Conservation (phyloP, 2,113 vertebrate species). For the Chaetodon auriga region DNA sequence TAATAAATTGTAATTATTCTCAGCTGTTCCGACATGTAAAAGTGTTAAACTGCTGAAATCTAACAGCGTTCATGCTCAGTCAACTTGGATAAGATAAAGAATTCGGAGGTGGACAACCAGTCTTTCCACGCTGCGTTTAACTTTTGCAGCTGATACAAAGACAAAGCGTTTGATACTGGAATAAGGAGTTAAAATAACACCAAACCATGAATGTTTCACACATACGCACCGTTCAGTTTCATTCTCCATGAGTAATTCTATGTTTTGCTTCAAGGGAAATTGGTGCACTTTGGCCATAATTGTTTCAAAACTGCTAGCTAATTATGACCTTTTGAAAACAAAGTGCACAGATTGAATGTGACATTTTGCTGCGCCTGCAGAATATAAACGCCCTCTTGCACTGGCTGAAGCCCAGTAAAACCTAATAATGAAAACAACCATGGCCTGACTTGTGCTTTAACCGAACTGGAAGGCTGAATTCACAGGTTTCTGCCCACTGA, state of each 20-base stretch:
- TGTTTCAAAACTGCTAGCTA: slow-evolving; percentile 77
- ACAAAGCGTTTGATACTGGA: slow-evolving; percentile 46
- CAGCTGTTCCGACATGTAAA: slow-evolving; percentile 57
- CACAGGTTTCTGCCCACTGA: slow-evolving; percentile 40
- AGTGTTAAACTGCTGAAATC: slow-evolving; percentile 31
- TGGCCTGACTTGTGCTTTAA: slow-evolving; percentile 33
- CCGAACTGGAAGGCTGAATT: slow-evolving; percentile 36
- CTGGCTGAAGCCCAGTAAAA: slow-evolving; percentile 69
- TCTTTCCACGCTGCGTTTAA: slow-evolving; percentile 1
- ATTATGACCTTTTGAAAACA: slow-evolving; percentile 81
- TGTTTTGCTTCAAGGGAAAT: slow-evolving; percentile 75
- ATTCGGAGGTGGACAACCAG: neutral
- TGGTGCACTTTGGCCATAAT: slow-evolving; percentile 78
- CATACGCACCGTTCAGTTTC: slow-evolving; percentile 56
- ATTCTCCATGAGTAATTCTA: slow-evolving; percentile 70
- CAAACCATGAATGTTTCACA: slow-evolving; percentile 68
- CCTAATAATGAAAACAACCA: slow-evolving; percentile 71
- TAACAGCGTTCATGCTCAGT: slow-evolving; percentile 11
- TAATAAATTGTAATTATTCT: slow-evolving; percentile 62
- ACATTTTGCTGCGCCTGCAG: slow-evolving; percentile 75
- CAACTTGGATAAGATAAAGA: neutral
- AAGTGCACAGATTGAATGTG: slow-evolving; percentile 76
- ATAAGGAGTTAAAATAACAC: slow-evolving; percentile 50
- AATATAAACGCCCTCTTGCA: slow-evolving; percentile 66
- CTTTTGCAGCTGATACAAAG: slow-evolving; percentile 40